These are phyloP conservation scores for Typhlichthys eigenmanni DNA, from an alignment of 2,797 vertebrate genomes.

Conservation along the genomic window DNA sequence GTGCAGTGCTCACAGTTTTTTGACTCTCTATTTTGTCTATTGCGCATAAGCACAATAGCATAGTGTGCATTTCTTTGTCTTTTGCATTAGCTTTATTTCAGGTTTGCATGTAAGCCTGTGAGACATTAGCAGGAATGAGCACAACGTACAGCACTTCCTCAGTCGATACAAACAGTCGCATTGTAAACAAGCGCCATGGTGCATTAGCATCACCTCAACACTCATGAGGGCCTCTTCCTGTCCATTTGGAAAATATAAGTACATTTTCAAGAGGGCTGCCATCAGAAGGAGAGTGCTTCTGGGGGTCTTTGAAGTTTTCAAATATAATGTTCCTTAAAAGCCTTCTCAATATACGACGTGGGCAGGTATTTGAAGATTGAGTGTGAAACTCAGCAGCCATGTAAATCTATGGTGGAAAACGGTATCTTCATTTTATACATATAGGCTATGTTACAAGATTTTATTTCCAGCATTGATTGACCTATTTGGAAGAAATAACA, in stretches of 20 bases:
- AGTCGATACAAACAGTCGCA: slow-evolving; percentile 44
- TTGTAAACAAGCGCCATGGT: slow-evolving; percentile 50
- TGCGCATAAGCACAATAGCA: slow-evolving; percentile 29
- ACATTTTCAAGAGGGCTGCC: slow-evolving; percentile 74
- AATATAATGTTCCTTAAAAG: slow-evolving; percentile 82
- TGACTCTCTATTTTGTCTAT: slow-evolving; percentile 15
- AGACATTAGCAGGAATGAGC: slow-evolving; percentile 59
- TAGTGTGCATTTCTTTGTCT: slow-evolving; percentile 36
- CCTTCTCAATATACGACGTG: slow-evolving; percentile 66
- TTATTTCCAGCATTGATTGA: slow-evolving; percentile 8
- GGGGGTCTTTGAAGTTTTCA: slow-evolving; percentile 78
- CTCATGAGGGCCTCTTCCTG: slow-evolving; percentile 71
- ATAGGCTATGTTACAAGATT: too few relatives aligned
- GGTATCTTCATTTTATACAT: too few relatives aligned
- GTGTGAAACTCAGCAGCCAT: slow-evolving; percentile 57
- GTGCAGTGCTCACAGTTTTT: not conserved
- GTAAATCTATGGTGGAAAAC: slow-evolving; percentile 54
- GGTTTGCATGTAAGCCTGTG: slow-evolving; percentile 41
- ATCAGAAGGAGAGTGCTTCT: slow-evolving; percentile 77
- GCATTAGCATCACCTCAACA: slow-evolving; percentile 76
- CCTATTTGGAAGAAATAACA: too few relatives aligned
- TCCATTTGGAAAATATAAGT: slow-evolving; percentile 82
- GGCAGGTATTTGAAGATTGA: slow-evolving; percentile 63
- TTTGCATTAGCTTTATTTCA: slow-evolving; percentile 48
- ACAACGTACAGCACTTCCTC: slow-evolving; percentile 43